Percentiles rank a stretch among this genome's conserved stretches.
Evolutionary conservation across 2,888 invertebrate genomes (phyloP).

Genomic region (Volucella bombylans): DNA sequence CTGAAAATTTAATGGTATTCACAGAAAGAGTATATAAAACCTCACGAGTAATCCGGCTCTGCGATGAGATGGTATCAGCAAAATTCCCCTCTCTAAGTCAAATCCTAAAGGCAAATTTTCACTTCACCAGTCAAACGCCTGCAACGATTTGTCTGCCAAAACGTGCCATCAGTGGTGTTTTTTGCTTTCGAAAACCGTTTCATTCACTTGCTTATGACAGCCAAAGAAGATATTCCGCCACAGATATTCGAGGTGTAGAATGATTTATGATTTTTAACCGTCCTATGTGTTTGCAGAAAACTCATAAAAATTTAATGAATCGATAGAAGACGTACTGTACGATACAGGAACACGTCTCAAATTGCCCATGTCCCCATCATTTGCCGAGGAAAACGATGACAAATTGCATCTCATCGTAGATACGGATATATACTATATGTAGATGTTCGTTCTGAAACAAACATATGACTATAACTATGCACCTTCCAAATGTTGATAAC

Average conservation of each 20-base stretch:
- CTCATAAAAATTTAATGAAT: slow-evolving; percentile 1
- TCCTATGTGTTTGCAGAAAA: neutral
- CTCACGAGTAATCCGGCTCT: too few species aligned
- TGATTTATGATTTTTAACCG: neutral
- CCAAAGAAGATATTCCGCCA: neutral
- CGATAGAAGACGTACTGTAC: neutral
- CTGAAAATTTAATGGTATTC: too few species aligned
- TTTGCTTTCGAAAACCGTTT: neutral
- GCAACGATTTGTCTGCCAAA: too few species aligned
- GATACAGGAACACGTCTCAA: slow-evolving; percentile 7
- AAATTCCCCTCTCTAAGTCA: too few species aligned
- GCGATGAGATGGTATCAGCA: too few species aligned
- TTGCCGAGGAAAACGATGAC: slow-evolving; percentile 34
- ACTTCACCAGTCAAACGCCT: too few species aligned
- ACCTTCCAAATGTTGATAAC: neutral
- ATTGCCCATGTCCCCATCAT: slow-evolving; percentile 15
- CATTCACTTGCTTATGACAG: neutral
- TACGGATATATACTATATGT: neutral
- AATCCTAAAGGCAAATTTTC: too few species aligned
- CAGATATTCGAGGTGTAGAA: neutral
- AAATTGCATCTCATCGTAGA: slow-evolving; percentile 58
- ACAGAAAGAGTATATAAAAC: too few species aligned
- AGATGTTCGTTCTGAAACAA: neutral
- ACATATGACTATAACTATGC: too few species aligned
- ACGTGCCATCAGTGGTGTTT: too few species aligned